Evolutionary conservation across 1,140 invertebrate genomes (phyloP).

Genomic region (Leptopilina clavipes): DNA sequence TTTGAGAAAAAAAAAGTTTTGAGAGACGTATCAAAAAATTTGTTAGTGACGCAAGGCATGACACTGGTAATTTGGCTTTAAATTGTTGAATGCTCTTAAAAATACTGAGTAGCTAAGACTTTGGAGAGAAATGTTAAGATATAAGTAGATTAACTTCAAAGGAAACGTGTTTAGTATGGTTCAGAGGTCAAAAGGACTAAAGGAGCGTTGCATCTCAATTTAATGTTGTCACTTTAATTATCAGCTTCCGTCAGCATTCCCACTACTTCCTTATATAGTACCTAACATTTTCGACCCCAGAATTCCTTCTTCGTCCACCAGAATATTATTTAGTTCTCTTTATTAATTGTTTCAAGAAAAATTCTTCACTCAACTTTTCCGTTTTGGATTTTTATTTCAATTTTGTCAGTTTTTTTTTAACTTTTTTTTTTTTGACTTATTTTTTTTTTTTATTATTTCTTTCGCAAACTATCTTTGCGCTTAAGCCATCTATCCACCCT

Average conservation of each 20-base stretch:
- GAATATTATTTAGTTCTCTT: too few relatives aligned
- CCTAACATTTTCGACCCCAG: too few relatives aligned
- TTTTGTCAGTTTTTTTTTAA: too few relatives aligned
- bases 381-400: background rate
- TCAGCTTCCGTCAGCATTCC: conserved; percentile 42
- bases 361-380: background rate
- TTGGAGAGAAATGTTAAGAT: background rate
- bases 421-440: background rate
- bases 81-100: background rate
- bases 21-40: background rate
- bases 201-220: conserved; percentile 49
- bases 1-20: too few relatives aligned
- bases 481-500: conserved; percentile 30
- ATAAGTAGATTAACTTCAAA: conserved; percentile 31
- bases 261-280: background rate
- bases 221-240: conserved; percentile 40
- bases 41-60: background rate
- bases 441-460: conserved; percentile 9
- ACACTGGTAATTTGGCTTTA: background rate
- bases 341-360: too few relatives aligned
- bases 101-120: background rate
- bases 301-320: too few relatives aligned
- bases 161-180: conserved; percentile 34
- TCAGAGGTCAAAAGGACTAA: conserved; percentile 41
- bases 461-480: background rate